A percentile compares a stretch with the other conserved stretches of the same genome.
Conservation (phyloP, 2,888 invertebrate species). For the Notodonta dromedarius region DNA sequence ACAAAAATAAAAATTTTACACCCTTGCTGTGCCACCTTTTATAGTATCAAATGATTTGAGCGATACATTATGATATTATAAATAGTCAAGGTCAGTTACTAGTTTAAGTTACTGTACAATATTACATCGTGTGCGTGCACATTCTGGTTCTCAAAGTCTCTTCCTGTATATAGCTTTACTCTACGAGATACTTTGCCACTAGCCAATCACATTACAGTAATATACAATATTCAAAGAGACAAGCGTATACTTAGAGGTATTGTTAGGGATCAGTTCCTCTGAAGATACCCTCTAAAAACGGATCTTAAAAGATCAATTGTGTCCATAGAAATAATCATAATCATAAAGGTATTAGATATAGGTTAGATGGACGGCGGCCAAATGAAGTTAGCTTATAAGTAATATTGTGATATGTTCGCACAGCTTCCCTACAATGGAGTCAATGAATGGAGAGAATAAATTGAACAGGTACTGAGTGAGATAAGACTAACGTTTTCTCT, state of each 20-base stretch:
- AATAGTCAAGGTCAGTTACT: neutral
- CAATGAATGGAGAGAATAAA: slow-evolving; percentile 82
- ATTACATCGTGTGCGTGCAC: slow-evolving; percentile 35
- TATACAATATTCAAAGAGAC: neutral
- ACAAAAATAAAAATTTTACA: too few species aligned
- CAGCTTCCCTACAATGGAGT: slow-evolving; percentile 82
- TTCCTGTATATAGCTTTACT: slow-evolving; percentile 74
- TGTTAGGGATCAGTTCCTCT: too few species aligned
- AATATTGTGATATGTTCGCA: slow-evolving; percentile 75
- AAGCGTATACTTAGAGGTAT: too few species aligned
- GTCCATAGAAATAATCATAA: too few species aligned
- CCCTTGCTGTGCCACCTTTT: too few species aligned
- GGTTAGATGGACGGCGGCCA: slow-evolving; percentile 19
- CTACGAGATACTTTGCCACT: slow-evolving; percentile 18
- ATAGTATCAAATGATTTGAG: neutral
- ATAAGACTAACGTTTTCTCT: slow-evolving; percentile 65
- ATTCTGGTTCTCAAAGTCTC: slow-evolving; percentile 50
- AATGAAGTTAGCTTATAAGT: slow-evolving; percentile 40
- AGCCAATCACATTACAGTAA: slow-evolving; percentile 23
- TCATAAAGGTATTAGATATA: too few species aligned
- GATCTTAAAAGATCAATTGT: too few species aligned
- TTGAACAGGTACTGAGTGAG: slow-evolving; percentile 87
- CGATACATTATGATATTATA: neutral
- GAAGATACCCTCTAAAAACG: too few species aligned
- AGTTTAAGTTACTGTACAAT: slow-evolving; percentile 30